Evolutionary conservation across 2,888 invertebrate species (phyloP), one percentile per base, ranked within the genome.

Genomic region (Protophormia terraenovae): DNA sequence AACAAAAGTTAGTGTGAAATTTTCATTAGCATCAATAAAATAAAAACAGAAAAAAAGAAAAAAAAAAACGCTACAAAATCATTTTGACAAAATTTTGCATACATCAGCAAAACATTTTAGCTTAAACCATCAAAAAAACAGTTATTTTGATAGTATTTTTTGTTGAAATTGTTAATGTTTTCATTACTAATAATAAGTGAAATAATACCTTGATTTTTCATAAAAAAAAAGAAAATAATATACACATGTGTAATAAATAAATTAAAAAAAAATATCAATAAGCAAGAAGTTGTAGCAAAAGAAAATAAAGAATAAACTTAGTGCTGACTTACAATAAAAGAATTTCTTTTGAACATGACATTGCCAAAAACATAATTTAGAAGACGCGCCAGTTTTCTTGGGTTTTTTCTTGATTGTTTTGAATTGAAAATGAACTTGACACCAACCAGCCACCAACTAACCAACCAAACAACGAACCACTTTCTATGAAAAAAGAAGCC

Each of bases 361-460:
- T 72, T 79, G 79, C 8, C 22, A 38, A 47, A 47, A 66, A 19
- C 2, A 41, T 24, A 45, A 16, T 10, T 19, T 38, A 60, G 10
- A 50, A 14, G 8, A 29, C 29, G 41, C 41, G 19, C 41, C 29
- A 72, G 53, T 76, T 77, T 38, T 45, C 24, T 19, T 47, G 47
- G 47, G 47, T 47, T 16, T 47, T 55, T 67, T 67, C 10, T 67
- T 47, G 32, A 24, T 41, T 50, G 53, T 6, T 29, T 71, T 64
- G 38, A 62, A 69, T 66, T 66, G 27, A 73, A 67, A 75, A 78
- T 73, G 78, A 80, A 75, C 84, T 84, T 84, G 84, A 75, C 60
- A 75, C 38, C n/a, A n/a, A n/a, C n/a, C n/a, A n/a, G n/a, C n/a
- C n/a, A n/a, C n/a, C n/a, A n/a, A n/a, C n/a, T n/a, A n/a, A n/a